Evolutionary conservation across 2,113 vertebrate genomes (phyloP), one percentile per base, ranked within the genome.

Genomic region (Hippoglossus stenolepis): DNA sequence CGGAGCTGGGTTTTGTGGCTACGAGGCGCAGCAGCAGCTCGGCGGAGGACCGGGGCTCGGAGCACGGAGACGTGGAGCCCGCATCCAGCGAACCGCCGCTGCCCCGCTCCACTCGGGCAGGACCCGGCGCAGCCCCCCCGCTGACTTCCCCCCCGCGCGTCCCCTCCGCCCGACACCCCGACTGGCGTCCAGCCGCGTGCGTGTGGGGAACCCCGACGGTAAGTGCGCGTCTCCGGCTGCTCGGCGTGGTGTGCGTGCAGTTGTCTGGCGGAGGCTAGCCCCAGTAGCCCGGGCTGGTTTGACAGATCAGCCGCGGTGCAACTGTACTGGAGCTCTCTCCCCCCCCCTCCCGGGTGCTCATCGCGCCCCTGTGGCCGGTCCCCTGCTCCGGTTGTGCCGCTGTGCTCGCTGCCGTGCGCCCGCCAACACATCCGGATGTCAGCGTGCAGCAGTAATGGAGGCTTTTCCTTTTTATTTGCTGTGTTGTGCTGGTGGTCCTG

Each of bases 281-380:
- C 5, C 57, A 21, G 78, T 74, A 75, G 87, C 83, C 75, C n/a
- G 80, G 73, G 77, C 68, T 49, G 65, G 85, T 60, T 90, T 94
- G 93, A 94, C 93, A 94, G 93, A 87, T 43, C 40, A 63, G 26
- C 17, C 5, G 14, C 28, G 26, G 8, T 10, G 26, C 59, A 38
- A 38, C 35, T 13, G 11, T 40, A 11, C 40, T 4, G 40, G 38
- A 40, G 11, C 10, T 2, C 40, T 11, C 35, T 5, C 31, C 31
- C 31, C 31, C 38, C 38, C 10, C 38, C 10, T 12, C 38, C 10
- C 2, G 11, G 40, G 40, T 11, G 40, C 40, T 3, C 10, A 13
- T 43, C 40, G 40, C 10, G 40, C 40, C 40, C 40, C 40, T 3
- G 40, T 43, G 40, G 40, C 40, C 40, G 40, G 38, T 11, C 10